These are phyloP conservation scores for Boloria selene DNA, from an alignment of 2,888 invertebrate species.

Conservation along the genomic window DNA sequence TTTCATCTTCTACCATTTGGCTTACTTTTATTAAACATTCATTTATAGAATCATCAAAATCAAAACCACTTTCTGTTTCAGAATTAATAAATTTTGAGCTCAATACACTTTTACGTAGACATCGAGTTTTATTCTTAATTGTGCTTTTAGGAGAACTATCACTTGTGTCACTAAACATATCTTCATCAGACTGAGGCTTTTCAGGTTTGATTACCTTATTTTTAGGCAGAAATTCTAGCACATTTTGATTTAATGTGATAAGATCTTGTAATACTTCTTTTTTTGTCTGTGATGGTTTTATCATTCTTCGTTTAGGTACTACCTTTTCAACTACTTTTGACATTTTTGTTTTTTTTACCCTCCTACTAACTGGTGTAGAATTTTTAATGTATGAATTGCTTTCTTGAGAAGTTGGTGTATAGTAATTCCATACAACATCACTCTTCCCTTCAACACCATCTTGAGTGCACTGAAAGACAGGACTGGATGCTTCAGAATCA, in stretches of 20 bases:
- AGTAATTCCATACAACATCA: slow-evolving; percentile 78
- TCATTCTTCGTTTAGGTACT: slow-evolving; percentile 58
- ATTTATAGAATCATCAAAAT: slow-evolving; percentile 79
- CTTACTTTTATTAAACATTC: slow-evolving; percentile 75
- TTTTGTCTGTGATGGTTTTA: slow-evolving; percentile 60
- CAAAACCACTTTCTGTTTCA: slow-evolving; percentile 66
- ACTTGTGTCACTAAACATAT: slow-evolving; percentile 64
- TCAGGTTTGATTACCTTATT: slow-evolving; percentile 49
- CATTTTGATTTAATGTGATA: slow-evolving; percentile 71
- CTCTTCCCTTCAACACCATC: slow-evolving; percentile 76
- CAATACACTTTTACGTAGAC: slow-evolving; percentile 69
- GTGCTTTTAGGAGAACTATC: slow-evolving; percentile 68
- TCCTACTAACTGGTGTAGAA: slow-evolving; percentile 68
- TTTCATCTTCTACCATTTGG: slow-evolving; percentile 73
- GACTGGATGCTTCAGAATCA: slow-evolving; percentile 72
- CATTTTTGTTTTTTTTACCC: slow-evolving; percentile 56
- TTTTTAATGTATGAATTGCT: slow-evolving; percentile 57
- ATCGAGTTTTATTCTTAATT: slow-evolving; percentile 55
- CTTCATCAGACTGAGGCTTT: slow-evolving; percentile 65
- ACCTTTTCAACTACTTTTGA: slow-evolving; percentile 61
- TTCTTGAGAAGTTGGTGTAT: slow-evolving; percentile 72
- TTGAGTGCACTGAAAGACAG: slow-evolving; percentile 77
- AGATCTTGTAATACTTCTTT: slow-evolving; percentile 71
- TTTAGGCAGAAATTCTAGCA: slow-evolving; percentile 63
- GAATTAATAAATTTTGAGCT: slow-evolving; percentile 70